phyloP scores from a whole-genome alignment of 23 tunicate species.

The Halocynthia aurantium region DNA sequence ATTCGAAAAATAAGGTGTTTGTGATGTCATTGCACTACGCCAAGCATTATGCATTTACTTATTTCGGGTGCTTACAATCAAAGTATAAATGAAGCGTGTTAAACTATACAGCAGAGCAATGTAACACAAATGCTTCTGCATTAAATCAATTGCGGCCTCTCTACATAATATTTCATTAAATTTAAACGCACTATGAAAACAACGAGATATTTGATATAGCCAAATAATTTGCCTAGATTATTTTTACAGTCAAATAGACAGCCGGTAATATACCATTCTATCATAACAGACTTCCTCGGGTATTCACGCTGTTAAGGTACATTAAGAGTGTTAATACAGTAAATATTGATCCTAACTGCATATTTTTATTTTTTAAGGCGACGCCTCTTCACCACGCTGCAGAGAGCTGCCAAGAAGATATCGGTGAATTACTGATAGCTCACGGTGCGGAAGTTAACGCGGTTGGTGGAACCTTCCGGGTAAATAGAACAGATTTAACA shows the following conservation, averaged over 20 bases:
- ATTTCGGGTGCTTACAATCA: too few relatives aligned
- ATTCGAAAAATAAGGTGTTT: neutral
- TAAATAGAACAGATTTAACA: neutral
- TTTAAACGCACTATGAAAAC: too few relatives aligned
- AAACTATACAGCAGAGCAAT: too few relatives aligned
- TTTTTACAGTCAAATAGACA: neutral
- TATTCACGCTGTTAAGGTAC: neutral
- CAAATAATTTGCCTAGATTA: neutral
- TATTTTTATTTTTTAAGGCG: neutral
- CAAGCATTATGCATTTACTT: too few relatives aligned
- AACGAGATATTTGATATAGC: neutral
- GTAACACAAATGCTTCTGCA: too few relatives aligned
- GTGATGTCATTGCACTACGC: neutral
- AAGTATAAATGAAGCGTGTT: too few relatives aligned
- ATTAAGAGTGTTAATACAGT: neutral
- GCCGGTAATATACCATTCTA: too few relatives aligned
- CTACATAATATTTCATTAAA: too few relatives aligned
- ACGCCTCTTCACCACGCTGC: conserved; percentile 13
- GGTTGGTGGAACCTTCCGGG: neutral
- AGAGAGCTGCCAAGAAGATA: conserved; percentile 8
- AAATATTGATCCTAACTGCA: neutral
- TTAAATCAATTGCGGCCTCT: too few relatives aligned
- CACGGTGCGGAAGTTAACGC: conserved; percentile 23
- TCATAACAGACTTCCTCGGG: neutral
- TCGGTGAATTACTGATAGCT: conserved; percentile 8